Evolutionary conservation across 2,113 vertebrate species (phyloP), one percentile per base, ranked within the genome.

Genomic region (Urocolius indicus): DNA sequence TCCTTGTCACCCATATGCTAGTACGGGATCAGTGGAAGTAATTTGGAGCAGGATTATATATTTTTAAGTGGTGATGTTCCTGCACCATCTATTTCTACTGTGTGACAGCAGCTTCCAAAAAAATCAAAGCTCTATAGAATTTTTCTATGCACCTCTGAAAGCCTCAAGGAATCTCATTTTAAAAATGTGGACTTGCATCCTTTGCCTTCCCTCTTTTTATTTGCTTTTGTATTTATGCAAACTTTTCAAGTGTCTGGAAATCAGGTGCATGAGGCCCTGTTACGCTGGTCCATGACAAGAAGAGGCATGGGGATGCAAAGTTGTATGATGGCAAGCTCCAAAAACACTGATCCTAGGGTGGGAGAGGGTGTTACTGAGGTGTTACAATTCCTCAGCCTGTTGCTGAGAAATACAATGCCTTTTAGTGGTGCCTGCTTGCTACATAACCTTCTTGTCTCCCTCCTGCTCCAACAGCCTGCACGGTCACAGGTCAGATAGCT

Each of bases 11-110:
- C 45, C 63, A 46, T 77, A 16, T 66, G 62, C 46, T 20, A 41
- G 15, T 34, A 55, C 29, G 52, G 55, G 58, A 66, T 52, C 55
- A 48, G 20, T 45, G 29, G 48, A 23, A 36, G 30, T 16, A 23
- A 69, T 38, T 59, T 58, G 63, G 12, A 93, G 36, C 6, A 69
- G n/a, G 46, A 34, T 62, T 67, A 16, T 55, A 21, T 43, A 48
- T 71, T 86, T 15, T 24, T 84, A 45, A 0, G 0, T 75, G 0
- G 0, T 75, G 38, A 59, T 71, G 45, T 80, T 85, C 45, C 84
- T 76, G 49, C 67, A 69, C 55, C 46, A 29, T 68, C 69, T 89
- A 24, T 87, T 83, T 76, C 36, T 69, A 15, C 32, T 85, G 15
- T 21, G 30, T 26, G 63, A 59, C 38, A 67, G 32, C 34, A 89